Evolutionary conservation across 2,113 vertebrate genomes (phyloP), one percentile per base, ranked within the genome.

Genomic region (Dendrocopos noguchii): DNA sequence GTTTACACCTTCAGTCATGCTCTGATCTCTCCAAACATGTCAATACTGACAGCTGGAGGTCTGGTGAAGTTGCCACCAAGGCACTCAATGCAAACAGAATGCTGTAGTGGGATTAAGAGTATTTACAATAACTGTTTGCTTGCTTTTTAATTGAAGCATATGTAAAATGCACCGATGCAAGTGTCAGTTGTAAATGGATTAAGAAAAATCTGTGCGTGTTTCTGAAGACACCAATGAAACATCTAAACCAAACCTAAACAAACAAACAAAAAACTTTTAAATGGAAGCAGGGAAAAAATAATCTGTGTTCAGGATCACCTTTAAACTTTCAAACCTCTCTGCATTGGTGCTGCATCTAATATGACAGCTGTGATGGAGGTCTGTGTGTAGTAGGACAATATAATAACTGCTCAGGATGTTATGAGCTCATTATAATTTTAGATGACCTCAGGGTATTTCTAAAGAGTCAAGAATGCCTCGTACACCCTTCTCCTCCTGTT

Each of bases 121-220:
- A 96, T 95, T 95, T 93, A 96, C 71, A 66, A 10, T 80, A 83
- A 86, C 36, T 33, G 14, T 44, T 57, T 92, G n/a, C 50, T 88
- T 80, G 46, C 42, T 94, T 92, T 95, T 83, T 85, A 81, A 90
- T 71, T 74, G 68, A 86, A 90, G 44, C 53, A 83, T 68, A 85
- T 60, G 76, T 46, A 77, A 87, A 85, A 71, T 14, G 31, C 42
- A 33, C 14, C 61, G 42, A 60, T 83, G 47, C 70, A 91, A 88
- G 59, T 11, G 25, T 28, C 0, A 0, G 68, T 89, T 87, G 73
- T 87, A 93, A 94, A 94, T 0, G 0, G 64, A 91, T 89, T 84
- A 94, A 75, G 79, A 59, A 59, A 65, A 88, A 78, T 57, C 31
- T 71, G n/a, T 14, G 9, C 16, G 46, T 87, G 50, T 27, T 59